Evolutionary conservation across 1,140 invertebrate species (phyloP).

Genomic region (Conopomorpha cramerella): DNA sequence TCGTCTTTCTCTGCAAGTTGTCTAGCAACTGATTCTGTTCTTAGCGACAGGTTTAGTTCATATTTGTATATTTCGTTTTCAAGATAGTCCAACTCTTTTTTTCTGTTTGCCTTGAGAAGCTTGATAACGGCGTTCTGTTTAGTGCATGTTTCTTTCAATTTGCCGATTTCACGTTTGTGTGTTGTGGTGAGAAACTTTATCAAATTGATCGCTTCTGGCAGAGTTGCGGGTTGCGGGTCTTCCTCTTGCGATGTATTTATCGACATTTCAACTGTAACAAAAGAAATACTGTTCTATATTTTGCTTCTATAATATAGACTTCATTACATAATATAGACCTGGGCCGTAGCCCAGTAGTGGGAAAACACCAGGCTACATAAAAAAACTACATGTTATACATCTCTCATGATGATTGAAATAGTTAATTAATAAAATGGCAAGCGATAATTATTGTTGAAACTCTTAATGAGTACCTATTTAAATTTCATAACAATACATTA

Average conservation of each 20-base stretch:
- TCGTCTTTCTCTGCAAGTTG: constrained; percentile 41
- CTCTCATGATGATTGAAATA: no score
- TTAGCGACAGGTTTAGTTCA: constrained; percentile 35
- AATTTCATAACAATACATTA: no score
- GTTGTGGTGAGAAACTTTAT: constrained; percentile 44
- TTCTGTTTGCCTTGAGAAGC: constrained; percentile 39
- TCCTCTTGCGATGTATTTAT: constrained; percentile 22
- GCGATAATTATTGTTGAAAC: no score
- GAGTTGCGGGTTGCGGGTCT: constrained; percentile 29
- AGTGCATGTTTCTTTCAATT: constrained; percentile 26
- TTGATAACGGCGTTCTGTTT: constrained; percentile 40
- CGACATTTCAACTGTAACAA: constrained; percentile 33
- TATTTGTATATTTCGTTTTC: constrained; percentile 44
- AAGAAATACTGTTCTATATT: no score
- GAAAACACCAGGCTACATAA: no score
- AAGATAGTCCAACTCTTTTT: constrained; percentile 44
- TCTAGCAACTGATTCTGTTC: constrained; percentile 34
- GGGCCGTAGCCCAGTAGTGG: no score
- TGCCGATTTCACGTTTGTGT: constrained; percentile 41
- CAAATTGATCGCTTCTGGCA: constrained; percentile 44
- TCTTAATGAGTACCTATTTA: no score
- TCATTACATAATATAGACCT: no score
- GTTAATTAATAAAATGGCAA: no score
- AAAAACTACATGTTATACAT: no score
- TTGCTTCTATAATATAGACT: no score